A percentile compares a stretch with the other conserved stretches of the same genome.
Evolutionary conservation across 2,888 invertebrate species (phyloP).

Genomic region (Ctenicera cuprea): DNA sequence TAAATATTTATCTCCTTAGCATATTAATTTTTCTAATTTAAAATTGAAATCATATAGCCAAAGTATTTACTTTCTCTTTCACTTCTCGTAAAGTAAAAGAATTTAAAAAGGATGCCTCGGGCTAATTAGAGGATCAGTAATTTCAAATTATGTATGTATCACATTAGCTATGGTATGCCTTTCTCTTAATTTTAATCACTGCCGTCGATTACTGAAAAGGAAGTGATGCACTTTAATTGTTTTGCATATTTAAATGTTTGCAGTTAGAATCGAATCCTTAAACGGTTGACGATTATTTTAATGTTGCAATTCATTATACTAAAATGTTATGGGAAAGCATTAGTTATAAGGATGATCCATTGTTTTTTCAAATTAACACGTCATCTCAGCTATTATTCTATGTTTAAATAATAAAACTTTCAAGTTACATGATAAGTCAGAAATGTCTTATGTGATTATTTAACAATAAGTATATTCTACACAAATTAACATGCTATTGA

Average conservation of each 20-base stretch:
- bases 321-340: not conserved
- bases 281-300: not conserved
- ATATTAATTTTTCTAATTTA: no score
- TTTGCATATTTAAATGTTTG: not conserved
- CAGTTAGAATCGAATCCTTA: no score
- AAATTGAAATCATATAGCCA: no score
- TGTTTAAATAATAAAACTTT: not conserved
- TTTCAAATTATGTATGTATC: not conserved
- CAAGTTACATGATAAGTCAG: not conserved
- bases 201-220: slow-evolving; percentile 13
- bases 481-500: no score
- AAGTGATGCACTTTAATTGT: not conserved
- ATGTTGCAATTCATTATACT: not conserved
- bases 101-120: not conserved
- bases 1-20: no score
- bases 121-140: not conserved
- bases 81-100: not conserved
- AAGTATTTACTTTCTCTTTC: not conserved
- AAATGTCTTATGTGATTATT: no score
- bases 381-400: not conserved
- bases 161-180: slow-evolving; percentile 13
- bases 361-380: not conserved
- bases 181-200: slow-evolving; percentile 16
- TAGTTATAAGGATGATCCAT: not conserved
- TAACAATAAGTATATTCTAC: no score